Conservation (phyloP, 1,140 invertebrate species). For the Drosophila orena region DNA sequence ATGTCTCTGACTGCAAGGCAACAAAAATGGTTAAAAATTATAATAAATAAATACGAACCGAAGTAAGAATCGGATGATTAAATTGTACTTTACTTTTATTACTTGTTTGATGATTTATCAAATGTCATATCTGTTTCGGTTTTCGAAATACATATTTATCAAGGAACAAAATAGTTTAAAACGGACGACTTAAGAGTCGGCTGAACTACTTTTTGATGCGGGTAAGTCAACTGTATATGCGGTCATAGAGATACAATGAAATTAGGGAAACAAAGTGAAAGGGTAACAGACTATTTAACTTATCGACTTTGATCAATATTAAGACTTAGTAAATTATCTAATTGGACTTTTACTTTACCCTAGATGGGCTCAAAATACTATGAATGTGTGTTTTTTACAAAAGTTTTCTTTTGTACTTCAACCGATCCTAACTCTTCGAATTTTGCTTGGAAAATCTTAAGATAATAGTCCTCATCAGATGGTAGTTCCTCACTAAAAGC, state of each 20-base stretch:
- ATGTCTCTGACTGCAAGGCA: conserved; percentile 22
- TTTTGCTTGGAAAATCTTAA: conserved; percentile 4
- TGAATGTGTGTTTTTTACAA: conserved; percentile 42
- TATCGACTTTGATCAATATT: conserved; percentile 52
- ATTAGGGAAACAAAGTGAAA: conserved; percentile 59
- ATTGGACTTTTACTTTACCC: conserved; percentile 24
- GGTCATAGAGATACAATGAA: conserved; percentile 68
- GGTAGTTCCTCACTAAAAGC: conserved; percentile 9
- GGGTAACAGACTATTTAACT: conserved; percentile 81
- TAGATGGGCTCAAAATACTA: conserved; percentile 19
- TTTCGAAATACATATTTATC: conserved; percentile 49
- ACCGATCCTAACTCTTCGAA: conserved; percentile 25
- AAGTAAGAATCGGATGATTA: conserved; percentile 39
- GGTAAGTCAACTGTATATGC: conserved; percentile 63
- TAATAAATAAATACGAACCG: conserved; percentile 14
- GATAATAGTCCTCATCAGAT: conserved; percentile 4
- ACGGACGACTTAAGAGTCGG: conserved; percentile 56
- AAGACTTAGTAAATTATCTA: conserved; percentile 18
- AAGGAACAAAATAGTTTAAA: conserved; percentile 51
- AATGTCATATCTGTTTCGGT: conserved; percentile 49
- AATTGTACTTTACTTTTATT: conserved; percentile 59
- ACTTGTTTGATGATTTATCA: conserved; percentile 61
- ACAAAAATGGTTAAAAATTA: conserved; percentile 9
- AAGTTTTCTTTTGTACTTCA: conserved; percentile 39
- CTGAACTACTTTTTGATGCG: conserved; percentile 67